Evolutionary conservation across 2,797 vertebrate genomes (phyloP).

Genomic region (Coilia nasus): DNA sequence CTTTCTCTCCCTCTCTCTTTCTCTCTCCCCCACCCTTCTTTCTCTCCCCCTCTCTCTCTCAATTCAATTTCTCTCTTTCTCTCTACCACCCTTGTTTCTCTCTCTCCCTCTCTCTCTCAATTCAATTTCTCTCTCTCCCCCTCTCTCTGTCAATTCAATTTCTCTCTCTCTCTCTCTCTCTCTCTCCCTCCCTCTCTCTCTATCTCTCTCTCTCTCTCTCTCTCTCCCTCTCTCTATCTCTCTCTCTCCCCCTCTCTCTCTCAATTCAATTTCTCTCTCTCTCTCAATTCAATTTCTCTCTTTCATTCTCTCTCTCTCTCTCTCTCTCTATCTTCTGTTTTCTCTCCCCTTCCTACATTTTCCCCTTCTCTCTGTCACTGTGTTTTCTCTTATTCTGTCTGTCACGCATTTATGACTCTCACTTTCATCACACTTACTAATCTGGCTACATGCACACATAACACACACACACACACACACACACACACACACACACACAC

Average conservation of each 20-base stretch:
- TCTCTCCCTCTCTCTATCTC: not conserved
- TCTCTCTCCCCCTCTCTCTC: not conserved
- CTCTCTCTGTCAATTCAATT: no score
- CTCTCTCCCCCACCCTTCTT: not conserved
- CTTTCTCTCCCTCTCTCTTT: constrained; percentile 25
- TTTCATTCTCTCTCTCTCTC: not conserved
- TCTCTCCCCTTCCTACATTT: no score
- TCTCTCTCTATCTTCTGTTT: not conserved
- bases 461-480: no score
- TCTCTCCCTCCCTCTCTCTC: constrained; percentile 46
- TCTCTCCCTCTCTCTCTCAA: not conserved
- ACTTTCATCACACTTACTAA: not conserved
- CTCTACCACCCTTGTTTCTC: constrained; percentile 10
- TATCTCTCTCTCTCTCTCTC: constrained; percentile 17
- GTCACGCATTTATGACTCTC: not conserved
- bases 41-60: not conserved
- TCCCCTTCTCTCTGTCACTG: no score
- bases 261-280: no score
- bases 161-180: constrained; percentile 41
- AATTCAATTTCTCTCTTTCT: not conserved
- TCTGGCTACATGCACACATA: not conserved
- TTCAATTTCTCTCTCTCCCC: no score
- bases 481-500: no score
- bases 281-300: not conserved
- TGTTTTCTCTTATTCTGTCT: not conserved